Base-by-base conservation (phyloP, 2,113 vertebrate species). In the Cephalopholis sonnerati region DNA sequence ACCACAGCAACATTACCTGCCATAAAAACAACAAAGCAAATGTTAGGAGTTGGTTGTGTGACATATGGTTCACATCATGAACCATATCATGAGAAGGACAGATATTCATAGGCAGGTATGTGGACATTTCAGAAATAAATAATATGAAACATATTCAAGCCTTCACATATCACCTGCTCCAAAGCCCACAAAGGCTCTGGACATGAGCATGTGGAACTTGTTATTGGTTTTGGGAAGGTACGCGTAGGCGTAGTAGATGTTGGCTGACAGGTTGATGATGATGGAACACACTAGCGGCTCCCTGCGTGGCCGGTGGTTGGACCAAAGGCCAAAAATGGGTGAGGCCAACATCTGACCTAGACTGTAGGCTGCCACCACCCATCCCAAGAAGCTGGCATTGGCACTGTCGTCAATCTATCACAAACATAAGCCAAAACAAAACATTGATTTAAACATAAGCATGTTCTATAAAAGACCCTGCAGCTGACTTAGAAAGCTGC, bases 291-390 rank as follows among this genome's bases (percentile, higher is more conserved):
- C 86, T 11, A 99, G 95, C 10, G 98, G 97, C 76, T 99, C 98
- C 91, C 93, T 96, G 81, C 96, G 93, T 46, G 96, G 97, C 72
- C 98, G 96, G 92, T 96, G 85, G 92, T 99, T 99, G 71, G 98
- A 99, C 98, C 98, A 99, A 20, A 96, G 80, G 41, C 98, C 98
- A 36, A 99, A 98, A 0, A 99, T 46, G 18, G 98, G 98, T 1
- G 98, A 99, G 5, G 98, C 97, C 57, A 97, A 84, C 98, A 99
- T 98, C 72, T 99, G 98, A 20, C 98, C 97, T 57, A 99, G 93
- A 83, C 98, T 99, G 78, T 96, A 99, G 0, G 97, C 96, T 54
- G 98, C 98, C 88, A 99, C 97, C 41, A 99, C 96, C 98, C 98
- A 99, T 63, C 98, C 98, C 92, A 99, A 92, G 91, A 99, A 99